Evolutionary conservation across 64 coral and sea anemone genomes (phyloP).

Genomic region (Montipora cactus): DNA sequence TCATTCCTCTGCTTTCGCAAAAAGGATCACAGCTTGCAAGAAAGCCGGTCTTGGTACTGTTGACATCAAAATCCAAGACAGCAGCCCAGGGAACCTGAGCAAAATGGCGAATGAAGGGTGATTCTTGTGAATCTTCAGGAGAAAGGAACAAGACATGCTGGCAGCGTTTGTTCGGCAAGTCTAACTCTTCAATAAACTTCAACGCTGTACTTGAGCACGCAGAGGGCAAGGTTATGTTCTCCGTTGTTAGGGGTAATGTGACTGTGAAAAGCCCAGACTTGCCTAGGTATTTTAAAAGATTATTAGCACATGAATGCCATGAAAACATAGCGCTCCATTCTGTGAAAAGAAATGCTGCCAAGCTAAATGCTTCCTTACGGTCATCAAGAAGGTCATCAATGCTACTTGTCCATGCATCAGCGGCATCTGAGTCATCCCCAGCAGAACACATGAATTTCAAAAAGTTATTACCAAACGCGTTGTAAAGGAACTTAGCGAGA

Average conservation of each 20-base stretch:
- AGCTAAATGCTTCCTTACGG: conserved; percentile 48
- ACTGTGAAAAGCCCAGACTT: conserved; percentile 39
- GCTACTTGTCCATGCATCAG: conserved; percentile 40
- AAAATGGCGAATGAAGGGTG: conserved; percentile 31
- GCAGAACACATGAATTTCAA: not conserved
- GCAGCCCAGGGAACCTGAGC: conserved; percentile 68
- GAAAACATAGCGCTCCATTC: conserved; percentile 63
- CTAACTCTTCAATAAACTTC: conserved; percentile 38
- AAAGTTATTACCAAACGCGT: conserved; percentile 46
- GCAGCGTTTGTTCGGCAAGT: conserved; percentile 46
- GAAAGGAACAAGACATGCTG: conserved; percentile 75
- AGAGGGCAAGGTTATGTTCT: not conserved
- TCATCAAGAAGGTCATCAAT: conserved; percentile 50
- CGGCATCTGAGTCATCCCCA: not conserved
- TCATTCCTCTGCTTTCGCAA: conserved; percentile 40
- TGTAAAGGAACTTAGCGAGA: conserved; percentile 24
- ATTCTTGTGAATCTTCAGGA: conserved; percentile 22
- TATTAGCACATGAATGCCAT: conserved; percentile 46
- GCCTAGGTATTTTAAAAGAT: conserved; percentile 2
- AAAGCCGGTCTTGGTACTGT: conserved; percentile 40
- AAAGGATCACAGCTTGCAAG: conserved; percentile 46
- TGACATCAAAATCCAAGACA: conserved; percentile 77
- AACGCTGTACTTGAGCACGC: not conserved
- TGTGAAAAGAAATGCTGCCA: conserved; percentile 14
- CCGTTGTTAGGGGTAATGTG: not conserved